Evolutionary conservation across 1,140 invertebrate genomes (phyloP).

Genomic region (Drosophila ficusphila): DNA sequence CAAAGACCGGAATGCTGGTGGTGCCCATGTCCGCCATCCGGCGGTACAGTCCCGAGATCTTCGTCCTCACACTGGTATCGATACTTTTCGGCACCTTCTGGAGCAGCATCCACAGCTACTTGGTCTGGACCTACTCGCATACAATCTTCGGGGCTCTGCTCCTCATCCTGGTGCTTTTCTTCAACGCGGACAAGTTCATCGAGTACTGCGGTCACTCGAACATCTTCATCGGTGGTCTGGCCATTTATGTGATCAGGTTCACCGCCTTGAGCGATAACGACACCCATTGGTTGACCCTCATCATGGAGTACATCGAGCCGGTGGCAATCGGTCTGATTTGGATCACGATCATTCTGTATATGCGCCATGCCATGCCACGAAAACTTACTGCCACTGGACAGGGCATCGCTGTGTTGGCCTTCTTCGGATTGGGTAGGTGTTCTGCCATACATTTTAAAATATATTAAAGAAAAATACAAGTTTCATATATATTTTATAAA

Average conservation of each 20-base stretch:
- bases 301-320: constrained; percentile 91
- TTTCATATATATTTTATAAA: no score
- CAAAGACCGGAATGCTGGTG: constrained; percentile 89
- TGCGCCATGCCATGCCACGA: constrained; percentile 91
- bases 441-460: neutral
- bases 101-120: constrained; percentile 91
- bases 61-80: constrained; percentile 88
- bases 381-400: constrained; percentile 93
- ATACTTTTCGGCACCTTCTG: constrained; percentile 90
- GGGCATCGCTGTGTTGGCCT: constrained; percentile 91
- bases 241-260: constrained; percentile 91
- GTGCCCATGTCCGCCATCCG: constrained; percentile 90
- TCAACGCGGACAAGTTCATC: constrained; percentile 91
- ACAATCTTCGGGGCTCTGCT: constrained; percentile 84
- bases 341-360: constrained; percentile 92
- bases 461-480: no score
- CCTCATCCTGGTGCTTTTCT: constrained; percentile 89
- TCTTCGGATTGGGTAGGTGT: constrained; percentile 89
- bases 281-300: constrained; percentile 86
- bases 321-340: constrained; percentile 93
- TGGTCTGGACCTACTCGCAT: constrained; percentile 86
- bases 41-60: constrained; percentile 89
- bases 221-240: constrained; percentile 91
- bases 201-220: constrained; percentile 94
- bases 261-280: constrained; percentile 88